Percentiles rank a stretch among this genome's conserved stretches.
Evolutionary conservation across 2,888 invertebrate species (phyloP).

Genomic region (Molorchus minor): DNA sequence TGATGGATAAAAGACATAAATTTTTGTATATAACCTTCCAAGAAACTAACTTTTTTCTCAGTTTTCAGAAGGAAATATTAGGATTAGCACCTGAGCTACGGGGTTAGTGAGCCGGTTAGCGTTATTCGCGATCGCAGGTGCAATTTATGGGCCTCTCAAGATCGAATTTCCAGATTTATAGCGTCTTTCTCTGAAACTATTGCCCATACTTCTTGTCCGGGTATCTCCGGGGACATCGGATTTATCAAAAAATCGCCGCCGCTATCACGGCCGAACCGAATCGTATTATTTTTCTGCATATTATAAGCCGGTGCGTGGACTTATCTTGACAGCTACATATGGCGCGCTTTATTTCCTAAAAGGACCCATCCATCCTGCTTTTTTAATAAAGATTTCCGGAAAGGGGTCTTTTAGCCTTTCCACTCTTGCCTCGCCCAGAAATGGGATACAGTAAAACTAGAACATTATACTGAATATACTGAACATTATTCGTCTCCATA

Average conservation of each 20-base stretch:
- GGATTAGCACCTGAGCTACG: conserved; percentile 34
- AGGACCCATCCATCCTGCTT: conserved; percentile 27
- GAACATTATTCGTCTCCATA: too few species aligned
- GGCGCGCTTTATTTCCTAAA: conserved; percentile 37
- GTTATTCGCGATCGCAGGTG: conserved; percentile 62
- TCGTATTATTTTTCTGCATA: conserved; percentile 57
- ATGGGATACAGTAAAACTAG: too few species aligned
- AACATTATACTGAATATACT: too few species aligned
- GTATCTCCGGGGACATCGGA: conserved; percentile 60
- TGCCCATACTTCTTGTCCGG: conserved; percentile 60
- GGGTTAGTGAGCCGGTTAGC: conserved; percentile 57
- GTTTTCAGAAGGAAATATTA: conserved; percentile 4
- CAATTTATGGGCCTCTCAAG: conserved; percentile 63
- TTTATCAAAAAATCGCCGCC: conserved; percentile 62
- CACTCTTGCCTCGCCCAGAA: conserved; percentile 9
- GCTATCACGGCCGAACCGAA: conserved; percentile 55
- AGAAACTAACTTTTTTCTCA: too few species aligned
- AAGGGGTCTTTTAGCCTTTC: not conserved
- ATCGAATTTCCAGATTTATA: conserved; percentile 63
- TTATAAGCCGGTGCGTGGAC: conserved; percentile 45
- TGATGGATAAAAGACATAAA: too few species aligned
- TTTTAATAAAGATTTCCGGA: conserved; percentile 36
- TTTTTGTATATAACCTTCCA: too few species aligned
- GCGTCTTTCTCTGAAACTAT: conserved; percentile 53
- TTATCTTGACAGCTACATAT: conserved; percentile 41